Base-by-base conservation (phyloP, 2,113 vertebrate genomes). In the Sialia sialis region DNA sequence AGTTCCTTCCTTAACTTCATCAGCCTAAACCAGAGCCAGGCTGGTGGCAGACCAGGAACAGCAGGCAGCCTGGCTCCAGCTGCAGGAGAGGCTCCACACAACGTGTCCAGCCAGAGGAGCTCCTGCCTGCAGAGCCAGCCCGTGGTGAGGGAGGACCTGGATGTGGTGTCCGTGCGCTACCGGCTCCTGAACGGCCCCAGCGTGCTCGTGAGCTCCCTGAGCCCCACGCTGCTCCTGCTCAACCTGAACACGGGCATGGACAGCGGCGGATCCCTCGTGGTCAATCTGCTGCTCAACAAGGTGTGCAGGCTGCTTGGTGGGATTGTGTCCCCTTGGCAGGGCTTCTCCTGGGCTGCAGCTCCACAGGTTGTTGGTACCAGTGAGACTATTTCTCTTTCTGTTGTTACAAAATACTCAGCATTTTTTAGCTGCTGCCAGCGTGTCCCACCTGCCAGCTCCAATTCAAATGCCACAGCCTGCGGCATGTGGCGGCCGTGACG, bases 91-190 rank as follows among this genome's bases (percentile, higher is more conserved):
- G 66, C 79, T 32, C 22, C 44, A 5, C 38, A 0, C 39, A 90
- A 91, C 1, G 0, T 0, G 0, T 91, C 95, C 0, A 1, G 21
- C 55, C 89, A 46, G 56, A 36, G n/a, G 30, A 69, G 54, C 51
- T 94, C 76, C 77, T 99, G 99, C 46, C 94, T 99, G 81, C 96
- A 94, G 95, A 98, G 43, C 90, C 94, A 98, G 58, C 98, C 98
- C 0, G 95, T 99, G 2, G 95, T 98, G 11, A 98, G 98, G 6
- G 99, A 99, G 55, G 99, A 99, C 84, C 58, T 98, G 90, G 99
- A 99, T 0, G 97, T 99, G n/a, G 95, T 99, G 20, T 99, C 99
- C 1, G 97, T 98, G 54, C 98, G 97, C 32, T 99, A 98, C 95
- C 97, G 98, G 17, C 96, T 98, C 3, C 49, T 98, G 44, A 98